A percentile compares a stretch with the other conserved stretches of the same genome.
Conservation (phyloP, 2,888 invertebrate genomes). For the Julus scanicus region DNA sequence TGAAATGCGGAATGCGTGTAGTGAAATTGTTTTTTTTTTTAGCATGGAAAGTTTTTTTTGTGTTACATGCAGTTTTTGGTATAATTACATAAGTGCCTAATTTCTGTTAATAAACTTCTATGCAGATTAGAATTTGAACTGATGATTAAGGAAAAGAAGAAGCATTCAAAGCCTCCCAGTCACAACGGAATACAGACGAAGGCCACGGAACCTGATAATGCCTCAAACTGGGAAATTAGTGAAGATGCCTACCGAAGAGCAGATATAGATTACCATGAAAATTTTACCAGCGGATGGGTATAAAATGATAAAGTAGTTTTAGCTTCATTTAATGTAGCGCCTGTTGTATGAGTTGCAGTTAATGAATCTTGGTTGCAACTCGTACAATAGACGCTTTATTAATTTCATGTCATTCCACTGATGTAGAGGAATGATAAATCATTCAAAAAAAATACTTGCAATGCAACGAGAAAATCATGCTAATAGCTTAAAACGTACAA, state of each 20-base stretch:
- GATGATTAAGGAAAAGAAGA: constrained; percentile 62
- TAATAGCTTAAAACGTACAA: constrained; percentile 7
- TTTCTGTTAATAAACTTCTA: not conserved
- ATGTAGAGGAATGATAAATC: not conserved
- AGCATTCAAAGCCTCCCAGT: constrained; percentile 54
- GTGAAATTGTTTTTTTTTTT: not conserved
- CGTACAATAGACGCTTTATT: not conserved
- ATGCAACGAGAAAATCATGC: constrained; percentile 37
- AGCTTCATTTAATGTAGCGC: not conserved
- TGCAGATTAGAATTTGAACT: constrained; percentile 62
- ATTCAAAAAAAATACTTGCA: not conserved
- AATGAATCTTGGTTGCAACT: not conserved
- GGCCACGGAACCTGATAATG: constrained; percentile 28
- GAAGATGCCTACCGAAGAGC: constrained; percentile 52
- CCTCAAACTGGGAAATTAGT: constrained; percentile 36
- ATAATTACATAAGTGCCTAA: not conserved
- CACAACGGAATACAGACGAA: constrained; percentile 22
- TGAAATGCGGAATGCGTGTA: not conserved
- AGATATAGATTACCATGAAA: constrained; percentile 5
- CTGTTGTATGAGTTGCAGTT: not conserved
- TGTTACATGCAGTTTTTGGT: not conserved
- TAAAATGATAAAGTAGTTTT: constrained; percentile 40
- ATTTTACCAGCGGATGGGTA: constrained; percentile 54
- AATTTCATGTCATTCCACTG: not conserved
- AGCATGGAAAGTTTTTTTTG: constrained; percentile 8